Conservation (phyloP, 37 sponge, comb jelly and placozoan species). For the Eunapius fragilis region DNA sequence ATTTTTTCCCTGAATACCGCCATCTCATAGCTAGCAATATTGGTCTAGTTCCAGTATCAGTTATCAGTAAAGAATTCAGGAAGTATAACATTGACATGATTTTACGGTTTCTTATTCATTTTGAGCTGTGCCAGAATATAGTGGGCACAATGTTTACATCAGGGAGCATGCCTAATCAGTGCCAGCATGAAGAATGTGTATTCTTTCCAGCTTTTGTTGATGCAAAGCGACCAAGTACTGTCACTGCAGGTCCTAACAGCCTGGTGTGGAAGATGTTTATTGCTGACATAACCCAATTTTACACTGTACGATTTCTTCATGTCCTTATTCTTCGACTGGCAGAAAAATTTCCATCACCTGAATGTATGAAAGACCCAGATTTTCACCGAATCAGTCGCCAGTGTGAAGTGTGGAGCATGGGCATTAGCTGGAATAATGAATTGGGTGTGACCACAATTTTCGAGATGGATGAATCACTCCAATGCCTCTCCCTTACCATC, state of each 20-base stretch:
- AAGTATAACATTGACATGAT: conserved; percentile 13
- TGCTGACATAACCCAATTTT: not conserved
- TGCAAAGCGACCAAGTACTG: no score
- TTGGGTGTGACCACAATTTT: conserved; percentile 4
- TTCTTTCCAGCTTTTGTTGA: conserved; percentile 27
- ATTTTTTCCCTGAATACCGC: not conserved
- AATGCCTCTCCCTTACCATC: no score
- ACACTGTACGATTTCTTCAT: conserved; percentile 33
- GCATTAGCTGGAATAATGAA: conserved; percentile 12
- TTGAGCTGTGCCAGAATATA: conserved; percentile 33
- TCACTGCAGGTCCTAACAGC: no score
- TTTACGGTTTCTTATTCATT: conserved; percentile 1
- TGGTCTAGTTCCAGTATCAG: conserved; percentile 21
- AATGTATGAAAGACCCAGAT: not conserved
- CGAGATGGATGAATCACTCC: not conserved
- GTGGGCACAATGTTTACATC: no score
- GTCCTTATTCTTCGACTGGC: conserved; percentile 32
- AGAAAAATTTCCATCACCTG: conserved; percentile 9
- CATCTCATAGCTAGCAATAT: not conserved
- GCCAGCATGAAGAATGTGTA: not conserved
- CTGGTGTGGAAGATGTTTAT: no score
- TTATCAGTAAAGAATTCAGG: not conserved
- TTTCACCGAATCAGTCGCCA: not conserved
- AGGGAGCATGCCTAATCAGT: no score
- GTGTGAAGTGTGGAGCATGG: conserved; percentile 27